Conservation (phyloP, 2,888 invertebrate genomes). For the Pyrochroa serraticornis region DNA sequence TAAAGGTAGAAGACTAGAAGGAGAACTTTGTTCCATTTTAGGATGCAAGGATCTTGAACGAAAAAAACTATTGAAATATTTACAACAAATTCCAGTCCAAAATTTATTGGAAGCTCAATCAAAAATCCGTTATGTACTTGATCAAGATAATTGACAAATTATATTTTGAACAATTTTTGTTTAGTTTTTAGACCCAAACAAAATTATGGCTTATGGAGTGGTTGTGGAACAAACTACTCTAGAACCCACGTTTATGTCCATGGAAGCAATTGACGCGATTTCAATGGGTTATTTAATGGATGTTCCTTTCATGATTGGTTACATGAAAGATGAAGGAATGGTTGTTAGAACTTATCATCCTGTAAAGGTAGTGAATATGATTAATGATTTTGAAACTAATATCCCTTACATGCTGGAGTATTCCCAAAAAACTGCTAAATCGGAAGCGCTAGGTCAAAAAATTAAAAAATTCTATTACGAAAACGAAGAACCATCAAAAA, state of each 20-base stretch:
- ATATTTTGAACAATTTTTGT: not conserved
- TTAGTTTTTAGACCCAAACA: constrained; percentile 15
- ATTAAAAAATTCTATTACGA: constrained; percentile 49
- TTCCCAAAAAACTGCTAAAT: constrained; percentile 35
- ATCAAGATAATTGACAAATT: not conserved
- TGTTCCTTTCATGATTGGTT: constrained; percentile 54
- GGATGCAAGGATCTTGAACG: constrained; percentile 24
- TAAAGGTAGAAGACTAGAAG: constrained; percentile 16
- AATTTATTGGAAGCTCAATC: constrained; percentile 31
- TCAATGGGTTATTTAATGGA: constrained; percentile 49
- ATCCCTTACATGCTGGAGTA: constrained; percentile 42
- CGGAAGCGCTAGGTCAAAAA: constrained; percentile 11
- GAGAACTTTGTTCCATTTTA: constrained; percentile 6
- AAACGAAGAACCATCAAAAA: constrained; percentile 30
- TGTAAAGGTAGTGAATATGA: constrained; percentile 24
- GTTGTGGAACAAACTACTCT: constrained; percentile 39
- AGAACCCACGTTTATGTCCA: constrained; percentile 45
- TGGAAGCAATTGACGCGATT: constrained; percentile 46
- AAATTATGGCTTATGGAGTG: constrained; percentile 35
- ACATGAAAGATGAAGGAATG: constrained; percentile 51
- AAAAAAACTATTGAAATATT: constrained; percentile 21
- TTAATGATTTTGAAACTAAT: constrained; percentile 35
- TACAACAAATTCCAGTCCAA: constrained; percentile 26
- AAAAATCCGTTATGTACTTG: constrained; percentile 3
- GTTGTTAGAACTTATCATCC: constrained; percentile 5